These are phyloP conservation scores for Pongo abelii DNA, from an alignment of 2,113 vertebrate species.

Conservation along the genomic window DNA sequence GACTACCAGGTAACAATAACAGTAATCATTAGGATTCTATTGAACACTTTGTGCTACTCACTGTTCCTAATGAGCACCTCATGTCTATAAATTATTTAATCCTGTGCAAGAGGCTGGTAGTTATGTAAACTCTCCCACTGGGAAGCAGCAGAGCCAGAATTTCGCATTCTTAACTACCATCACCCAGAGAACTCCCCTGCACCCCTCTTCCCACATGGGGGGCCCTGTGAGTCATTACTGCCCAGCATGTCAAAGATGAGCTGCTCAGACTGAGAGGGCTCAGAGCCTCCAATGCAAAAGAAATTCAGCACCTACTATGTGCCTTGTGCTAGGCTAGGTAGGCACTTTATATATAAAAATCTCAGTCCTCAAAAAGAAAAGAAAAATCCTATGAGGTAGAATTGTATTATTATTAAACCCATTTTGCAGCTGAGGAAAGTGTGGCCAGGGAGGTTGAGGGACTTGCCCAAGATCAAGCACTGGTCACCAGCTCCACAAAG, in stretches of 20 bases:
- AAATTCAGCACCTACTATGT: background rate
- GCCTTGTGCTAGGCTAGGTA: background rate
- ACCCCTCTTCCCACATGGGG: background rate
- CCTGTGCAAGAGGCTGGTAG: background rate
- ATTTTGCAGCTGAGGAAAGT: background rate
- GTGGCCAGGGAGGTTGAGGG: background rate
- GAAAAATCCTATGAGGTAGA: background rate
- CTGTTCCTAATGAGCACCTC: fast-evolving
- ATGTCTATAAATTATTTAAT: fast-evolving
- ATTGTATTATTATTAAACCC: background rate
- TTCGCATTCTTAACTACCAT: fast-evolving
- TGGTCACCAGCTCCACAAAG: background rate
- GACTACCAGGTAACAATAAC: constrained; percentile 90
- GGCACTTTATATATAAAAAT: background rate
- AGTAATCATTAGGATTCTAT: fast-evolving
- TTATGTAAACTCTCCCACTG: background rate
- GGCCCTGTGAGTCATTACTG: background rate
- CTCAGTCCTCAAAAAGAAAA: background rate
- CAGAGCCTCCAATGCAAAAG: background rate
- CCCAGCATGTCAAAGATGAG: background rate
- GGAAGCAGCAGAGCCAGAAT: background rate
- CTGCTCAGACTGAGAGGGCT: background rate
- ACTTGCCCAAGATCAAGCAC: background rate
- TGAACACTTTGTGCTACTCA: fast-evolving
- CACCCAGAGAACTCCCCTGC: no score